Evolutionary conservation across 2,113 vertebrate genomes (phyloP), one percentile per base, ranked within the genome.

Genomic region (Amia ocellicauda): DNA sequence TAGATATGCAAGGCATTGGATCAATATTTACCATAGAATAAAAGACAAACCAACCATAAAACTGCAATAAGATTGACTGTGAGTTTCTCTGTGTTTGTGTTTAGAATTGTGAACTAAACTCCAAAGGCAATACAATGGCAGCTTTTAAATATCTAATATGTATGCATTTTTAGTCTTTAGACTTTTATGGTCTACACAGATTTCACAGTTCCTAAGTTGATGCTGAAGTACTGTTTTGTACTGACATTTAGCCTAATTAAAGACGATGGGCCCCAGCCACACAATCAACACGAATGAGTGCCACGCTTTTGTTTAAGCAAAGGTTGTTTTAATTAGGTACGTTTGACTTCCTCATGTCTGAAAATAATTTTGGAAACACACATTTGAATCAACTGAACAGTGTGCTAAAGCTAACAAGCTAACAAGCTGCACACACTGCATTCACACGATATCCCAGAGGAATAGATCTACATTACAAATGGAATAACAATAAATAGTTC

Each of bases 21-120:
- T 66, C 63, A 66, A 66, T 66, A 66, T 66, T 58, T 58, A 41
- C 20, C 63, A 22, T 42, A 49, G 55, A 31, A 41, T 19, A 40
- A 51, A 55, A 66, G 58, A 40, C 42, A 26, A 58, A 26, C 16
- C 20, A 41, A 22, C 43, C 9, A 53, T 58, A 42, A 28, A 55
- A 49, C 27, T 7, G 54, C 23, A 49, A 27, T 29, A 49, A 47
- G 54, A 47, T 22, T 47, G 41, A 13, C 45, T 45, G 7, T 42
- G 40, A 29, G 28, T 62, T 2, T 27, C 22, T 41, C 2, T 53
- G 52, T 57, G n/a, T 59, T 11, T 43, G n/a, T 7, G 22, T 11
- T 7, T 47, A n/a, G 14, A 2, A n/a, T n/a, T n/a, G n/a, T n/a
- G n/a, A n/a, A n/a, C n/a, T n/a, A n/a, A n/a, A n/a, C n/a, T n/a